A percentile compares a stretch with the other conserved stretches of the same genome.
Conservation (phyloP, 2,888 invertebrate genomes). For the Cosmopolites sordidus region DNA sequence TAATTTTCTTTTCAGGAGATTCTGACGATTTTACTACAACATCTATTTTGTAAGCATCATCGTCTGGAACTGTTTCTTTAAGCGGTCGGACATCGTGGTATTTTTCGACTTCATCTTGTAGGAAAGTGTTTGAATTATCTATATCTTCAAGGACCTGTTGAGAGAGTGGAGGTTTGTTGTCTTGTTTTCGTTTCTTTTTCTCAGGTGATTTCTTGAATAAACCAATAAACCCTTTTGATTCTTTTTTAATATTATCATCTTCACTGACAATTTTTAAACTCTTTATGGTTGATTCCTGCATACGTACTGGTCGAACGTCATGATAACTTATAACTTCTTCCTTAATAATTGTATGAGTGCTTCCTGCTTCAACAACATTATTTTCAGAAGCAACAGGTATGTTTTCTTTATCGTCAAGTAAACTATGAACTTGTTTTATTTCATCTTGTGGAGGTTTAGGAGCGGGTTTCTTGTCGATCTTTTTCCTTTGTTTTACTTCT, state of each 20-base stretch:
- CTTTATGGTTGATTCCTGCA: conserved; percentile 5
- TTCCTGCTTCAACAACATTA: no score
- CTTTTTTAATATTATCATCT: conserved; percentile 8
- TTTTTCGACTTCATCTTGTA: conserved; percentile 28
- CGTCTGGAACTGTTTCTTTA: neutral
- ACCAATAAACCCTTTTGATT: conserved; percentile 12
- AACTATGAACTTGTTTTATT: no score
- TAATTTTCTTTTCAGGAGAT: conserved; percentile 8
- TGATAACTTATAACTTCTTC: conserved; percentile 16
- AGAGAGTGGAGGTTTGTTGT: no score
- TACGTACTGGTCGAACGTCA: conserved; percentile 23
- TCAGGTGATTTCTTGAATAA: conserved; percentile 18
- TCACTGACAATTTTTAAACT: neutral
- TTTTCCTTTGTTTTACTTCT: conserved; percentile 14
- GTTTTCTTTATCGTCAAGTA: no score
- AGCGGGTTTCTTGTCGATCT: neutral
- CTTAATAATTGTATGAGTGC: neutral
- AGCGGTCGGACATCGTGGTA: conserved; percentile 30
- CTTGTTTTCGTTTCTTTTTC: no score
- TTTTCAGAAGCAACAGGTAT: no score
- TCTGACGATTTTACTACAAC: neutral
- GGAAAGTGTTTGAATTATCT: conserved; percentile 19
- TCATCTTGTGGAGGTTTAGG: neutral
- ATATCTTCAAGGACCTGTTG: no score
- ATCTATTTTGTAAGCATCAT: neutral